Evolutionary conservation across 1,140 invertebrate genomes (phyloP).

Genomic region (Aphelenchoides besseyi): DNA sequence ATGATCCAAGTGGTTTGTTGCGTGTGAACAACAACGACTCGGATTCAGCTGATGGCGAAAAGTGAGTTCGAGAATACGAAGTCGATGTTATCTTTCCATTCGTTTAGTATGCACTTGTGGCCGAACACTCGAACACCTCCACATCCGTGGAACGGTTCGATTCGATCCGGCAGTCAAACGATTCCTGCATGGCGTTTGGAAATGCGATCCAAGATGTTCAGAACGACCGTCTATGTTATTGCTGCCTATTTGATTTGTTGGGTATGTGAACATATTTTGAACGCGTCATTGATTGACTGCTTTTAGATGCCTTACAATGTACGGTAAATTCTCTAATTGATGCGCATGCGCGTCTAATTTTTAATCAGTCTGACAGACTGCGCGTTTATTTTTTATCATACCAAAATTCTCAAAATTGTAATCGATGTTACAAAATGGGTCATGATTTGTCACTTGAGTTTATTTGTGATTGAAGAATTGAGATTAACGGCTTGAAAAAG

Average conservation of each 20-base stretch:
- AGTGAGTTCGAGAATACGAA: no score
- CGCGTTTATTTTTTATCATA: no score
- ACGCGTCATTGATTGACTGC: not conserved
- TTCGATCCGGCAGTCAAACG: not conserved
- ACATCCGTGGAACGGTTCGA: conserved; percentile 25
- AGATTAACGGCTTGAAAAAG: no score
- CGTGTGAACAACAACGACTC: conserved; percentile 26
- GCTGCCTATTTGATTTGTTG: conserved; percentile 50
- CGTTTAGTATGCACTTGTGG: conserved; percentile 16
- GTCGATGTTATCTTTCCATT: no score
- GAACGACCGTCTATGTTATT: conserved; percentile 51
- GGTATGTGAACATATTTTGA: conserved; percentile 19
- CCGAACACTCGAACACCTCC: conserved; percentile 22
- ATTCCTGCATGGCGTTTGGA: conserved; percentile 48
- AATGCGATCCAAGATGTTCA: conserved; percentile 52
- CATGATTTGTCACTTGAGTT: no score
- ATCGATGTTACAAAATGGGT: no score
- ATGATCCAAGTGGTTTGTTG: conserved; percentile 17
- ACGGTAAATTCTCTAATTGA: not conserved
- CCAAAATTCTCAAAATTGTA: no score
- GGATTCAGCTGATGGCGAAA: conserved; percentile 15
- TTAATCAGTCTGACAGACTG: no score
- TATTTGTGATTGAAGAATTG: no score
- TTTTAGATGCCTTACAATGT: conserved; percentile 39
- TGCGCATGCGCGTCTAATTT: not conserved